phyloP scores from a whole-genome alignment of 2,888 invertebrate genomes.

The Lepas anatifera region DNA sequence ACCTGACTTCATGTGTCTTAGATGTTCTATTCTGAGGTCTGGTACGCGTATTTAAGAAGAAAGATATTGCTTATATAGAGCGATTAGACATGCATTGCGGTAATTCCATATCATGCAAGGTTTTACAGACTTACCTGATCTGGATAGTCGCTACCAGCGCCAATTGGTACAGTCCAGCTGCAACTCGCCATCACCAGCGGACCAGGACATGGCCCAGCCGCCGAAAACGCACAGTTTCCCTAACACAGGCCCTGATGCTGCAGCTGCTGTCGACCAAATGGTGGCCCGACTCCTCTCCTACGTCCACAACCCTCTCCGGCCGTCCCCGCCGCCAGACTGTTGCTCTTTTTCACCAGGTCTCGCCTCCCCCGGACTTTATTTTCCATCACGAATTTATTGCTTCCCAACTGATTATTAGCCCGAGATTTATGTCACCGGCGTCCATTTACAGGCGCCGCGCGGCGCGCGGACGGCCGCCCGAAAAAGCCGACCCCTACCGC shows the following conservation, averaged over 20 bases:
- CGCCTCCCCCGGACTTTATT: slow-evolving; percentile 1
- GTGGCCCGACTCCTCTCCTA: background rate
- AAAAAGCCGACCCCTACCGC: background rate
- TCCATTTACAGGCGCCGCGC: slow-evolving; percentile 5
- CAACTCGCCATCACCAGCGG: background rate
- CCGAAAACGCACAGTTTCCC: too few species aligned
- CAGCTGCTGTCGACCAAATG: too few species aligned
- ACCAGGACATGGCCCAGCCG: background rate
- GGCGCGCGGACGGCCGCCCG: background rate
- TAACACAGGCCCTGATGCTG: too few species aligned
- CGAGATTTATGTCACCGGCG: slow-evolving; percentile 20
- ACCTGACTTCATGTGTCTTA: too few species aligned
- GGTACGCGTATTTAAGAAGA: too few species aligned
- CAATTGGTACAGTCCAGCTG: too few species aligned
- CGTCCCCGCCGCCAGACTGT: background rate
- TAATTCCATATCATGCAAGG: too few species aligned
- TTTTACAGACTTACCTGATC: too few species aligned
- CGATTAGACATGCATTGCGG: too few species aligned
- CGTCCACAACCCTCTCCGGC: background rate
- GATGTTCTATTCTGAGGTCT: too few species aligned
- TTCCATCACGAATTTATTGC: slow-evolving; percentile 21
- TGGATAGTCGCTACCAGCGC: too few species aligned
- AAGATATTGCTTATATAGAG: too few species aligned
- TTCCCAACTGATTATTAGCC: slow-evolving; percentile 22
- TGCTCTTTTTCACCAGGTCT: slow-evolving; percentile 4